Conservation (phyloP, 2,888 invertebrate species). For the Drosophila barbarae region DNA sequence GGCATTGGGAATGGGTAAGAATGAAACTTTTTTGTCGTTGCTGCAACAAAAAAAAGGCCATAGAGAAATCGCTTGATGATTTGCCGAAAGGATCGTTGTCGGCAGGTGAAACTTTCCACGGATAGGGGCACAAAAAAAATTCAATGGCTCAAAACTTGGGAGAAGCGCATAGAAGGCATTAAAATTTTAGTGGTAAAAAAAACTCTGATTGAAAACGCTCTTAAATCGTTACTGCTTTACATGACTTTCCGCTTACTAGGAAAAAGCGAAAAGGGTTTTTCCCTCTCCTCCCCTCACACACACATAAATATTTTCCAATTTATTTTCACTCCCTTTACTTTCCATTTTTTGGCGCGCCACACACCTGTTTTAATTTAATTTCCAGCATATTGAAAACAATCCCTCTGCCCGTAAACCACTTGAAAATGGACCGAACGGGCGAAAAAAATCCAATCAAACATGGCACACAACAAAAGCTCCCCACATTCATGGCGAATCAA, state of each 20-base stretch:
- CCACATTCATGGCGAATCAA: slow-evolving; percentile 11
- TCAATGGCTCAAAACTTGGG: slow-evolving; percentile 30
- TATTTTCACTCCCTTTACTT: slow-evolving; percentile 8
- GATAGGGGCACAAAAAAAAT: slow-evolving; percentile 23
- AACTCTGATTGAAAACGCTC: slow-evolving; percentile 16
- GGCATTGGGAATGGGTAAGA: slow-evolving; percentile 26
- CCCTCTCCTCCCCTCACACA: neutral
- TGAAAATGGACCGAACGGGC: slow-evolving; percentile 14
- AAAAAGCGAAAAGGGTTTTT: slow-evolving; percentile 13
- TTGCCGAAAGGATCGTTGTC: slow-evolving; percentile 21
- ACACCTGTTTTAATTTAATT: slow-evolving; percentile 62
- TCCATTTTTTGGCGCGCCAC: slow-evolving; percentile 11
- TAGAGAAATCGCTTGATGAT: slow-evolving; percentile 34
- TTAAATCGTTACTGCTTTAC: slow-evolving; percentile 26
- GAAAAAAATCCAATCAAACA: slow-evolving; percentile 51
- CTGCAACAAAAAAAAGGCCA: slow-evolving; percentile 25
- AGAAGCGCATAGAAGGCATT: slow-evolving; percentile 24
- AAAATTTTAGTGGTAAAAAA: slow-evolving; percentile 20
- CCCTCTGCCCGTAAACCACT: slow-evolving; percentile 17
- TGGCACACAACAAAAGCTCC: slow-evolving; percentile 41
- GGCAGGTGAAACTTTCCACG: slow-evolving; percentile 27
- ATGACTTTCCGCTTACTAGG: slow-evolving; percentile 26
- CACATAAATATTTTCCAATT: slow-evolving; percentile 34
- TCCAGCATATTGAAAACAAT: slow-evolving; percentile 48
- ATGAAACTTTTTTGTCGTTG: slow-evolving; percentile 24